phyloP scores from a whole-genome alignment of 2,888 invertebrate species.

The Gasteruption jaculator region DNA sequence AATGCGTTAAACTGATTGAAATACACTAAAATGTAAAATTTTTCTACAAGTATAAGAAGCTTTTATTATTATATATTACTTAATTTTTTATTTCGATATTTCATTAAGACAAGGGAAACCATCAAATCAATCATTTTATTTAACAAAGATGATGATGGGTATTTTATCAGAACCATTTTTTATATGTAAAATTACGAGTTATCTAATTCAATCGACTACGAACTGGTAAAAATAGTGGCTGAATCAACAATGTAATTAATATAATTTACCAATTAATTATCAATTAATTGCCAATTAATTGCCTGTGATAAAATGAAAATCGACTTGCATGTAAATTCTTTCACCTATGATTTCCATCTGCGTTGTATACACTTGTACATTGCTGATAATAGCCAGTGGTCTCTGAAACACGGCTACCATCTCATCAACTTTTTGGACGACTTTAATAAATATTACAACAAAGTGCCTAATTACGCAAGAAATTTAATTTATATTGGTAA shows the following conservation, averaged over 20 bases:
- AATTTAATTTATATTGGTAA: slow-evolving; percentile 68
- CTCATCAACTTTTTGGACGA: slow-evolving; percentile 70
- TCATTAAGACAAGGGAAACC: too few species aligned
- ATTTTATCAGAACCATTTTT: slow-evolving; percentile 71
- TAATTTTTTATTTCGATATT: too few species aligned
- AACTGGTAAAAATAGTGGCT: slow-evolving; percentile 54
- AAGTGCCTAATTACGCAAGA: slow-evolving; percentile 71
- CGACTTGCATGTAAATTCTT: slow-evolving; percentile 71
- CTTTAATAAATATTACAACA: slow-evolving; percentile 72
- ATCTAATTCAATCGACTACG: slow-evolving; percentile 63
- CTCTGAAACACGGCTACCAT: slow-evolving; percentile 63
- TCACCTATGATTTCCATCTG: slow-evolving; percentile 73
- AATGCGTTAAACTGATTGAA: too few species aligned
- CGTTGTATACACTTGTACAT: slow-evolving; percentile 65
- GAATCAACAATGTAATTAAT: slow-evolving; percentile 56
- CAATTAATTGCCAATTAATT: neutral
- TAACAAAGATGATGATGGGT: slow-evolving; percentile 64
- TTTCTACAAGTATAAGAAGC: too few species aligned
- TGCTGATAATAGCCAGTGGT: slow-evolving; percentile 54
- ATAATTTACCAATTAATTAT: neutral
- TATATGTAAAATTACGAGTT: slow-evolving; percentile 63
- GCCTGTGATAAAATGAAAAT: slow-evolving; percentile 68
- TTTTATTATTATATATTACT: too few species aligned
- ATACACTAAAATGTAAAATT: too few species aligned
- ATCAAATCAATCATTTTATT: slow-evolving; percentile 51